Percentiles rank a stretch among this genome's conserved stretches.
phyloP scores from a whole-genome alignment of 2,888 invertebrate genomes.

The Epistrophe eligans region DNA sequence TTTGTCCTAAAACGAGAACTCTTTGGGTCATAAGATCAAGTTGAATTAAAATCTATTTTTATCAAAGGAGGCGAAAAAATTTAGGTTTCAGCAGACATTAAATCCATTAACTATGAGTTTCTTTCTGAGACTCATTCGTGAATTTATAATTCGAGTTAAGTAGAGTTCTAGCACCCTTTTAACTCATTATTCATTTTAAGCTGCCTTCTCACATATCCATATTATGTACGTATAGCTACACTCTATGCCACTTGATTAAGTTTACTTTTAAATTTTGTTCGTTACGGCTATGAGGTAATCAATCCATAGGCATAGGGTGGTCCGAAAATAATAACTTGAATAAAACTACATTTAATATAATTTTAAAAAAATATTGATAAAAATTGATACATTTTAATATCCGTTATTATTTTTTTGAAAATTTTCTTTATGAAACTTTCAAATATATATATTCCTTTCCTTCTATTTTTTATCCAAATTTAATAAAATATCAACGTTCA shows the following conservation, averaged over 20 bases:
- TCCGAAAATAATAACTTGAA: too few relatives aligned
- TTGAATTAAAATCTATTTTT: background rate
- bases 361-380: too few relatives aligned
- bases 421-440: too few relatives aligned
- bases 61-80: background rate
- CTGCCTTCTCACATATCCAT: background rate
- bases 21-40: background rate
- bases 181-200: slow-evolving; percentile 18
- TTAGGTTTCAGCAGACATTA: background rate
- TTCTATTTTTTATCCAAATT: too few relatives aligned
- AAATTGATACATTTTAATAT: too few relatives aligned
- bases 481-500: too few relatives aligned
- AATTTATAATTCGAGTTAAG: slow-evolving; percentile 1
- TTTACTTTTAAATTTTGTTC: background rate
- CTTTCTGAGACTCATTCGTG: background rate
- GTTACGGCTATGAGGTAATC: too few relatives aligned
- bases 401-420: too few relatives aligned
- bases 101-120: background rate
- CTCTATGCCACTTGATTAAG: background rate
- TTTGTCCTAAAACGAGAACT: background rate
- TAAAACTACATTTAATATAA: too few relatives aligned
- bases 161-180: slow-evolving; percentile 16
- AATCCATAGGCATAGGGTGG: too few relatives aligned
- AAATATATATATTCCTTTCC: too few relatives aligned
- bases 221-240: background rate